Percentiles rank a stretch among this genome's conserved stretches.
Conservation (phyloP, 2,888 invertebrate species). For the Troides aeacus region DNA sequence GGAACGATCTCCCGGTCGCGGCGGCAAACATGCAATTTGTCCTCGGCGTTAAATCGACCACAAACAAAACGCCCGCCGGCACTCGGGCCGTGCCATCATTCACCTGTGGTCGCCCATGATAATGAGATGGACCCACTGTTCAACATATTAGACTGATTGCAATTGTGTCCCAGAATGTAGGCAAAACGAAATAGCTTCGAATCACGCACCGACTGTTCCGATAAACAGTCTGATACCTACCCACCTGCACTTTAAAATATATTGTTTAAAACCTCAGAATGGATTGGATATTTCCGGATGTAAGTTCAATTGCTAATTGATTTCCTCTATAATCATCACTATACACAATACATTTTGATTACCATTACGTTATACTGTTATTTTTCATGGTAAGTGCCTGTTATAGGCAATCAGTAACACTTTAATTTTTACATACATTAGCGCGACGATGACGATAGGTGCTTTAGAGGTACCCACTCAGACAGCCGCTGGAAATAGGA, state of each 20-base stretch:
- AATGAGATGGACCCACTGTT: conserved; percentile 78
- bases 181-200: conserved; percentile 51
- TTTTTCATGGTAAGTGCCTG: not conserved
- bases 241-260: not conserved
- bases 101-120: conserved; percentile 78
- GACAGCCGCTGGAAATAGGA: not conserved
- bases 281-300: no score
- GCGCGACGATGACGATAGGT: no score
- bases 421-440: no score
- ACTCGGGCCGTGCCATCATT: conserved; percentile 69
- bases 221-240: conserved; percentile 30
- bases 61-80: conserved; percentile 74
- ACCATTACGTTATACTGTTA: no score
- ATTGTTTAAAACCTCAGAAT: no score
- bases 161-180: conserved; percentile 57
- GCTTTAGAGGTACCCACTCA: no score
- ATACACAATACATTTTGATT: no score
- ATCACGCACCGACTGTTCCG: conserved; percentile 57
- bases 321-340: no score
- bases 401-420: no score
- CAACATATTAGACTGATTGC: conserved; percentile 79
- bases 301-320: no score
- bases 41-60: conserved; percentile 77
- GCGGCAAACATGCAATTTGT: conserved; percentile 78
- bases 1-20: conserved; percentile 69